These are phyloP conservation scores for Keiferia lycopersicella DNA, from an alignment of 2,888 invertebrate genomes.

Conservation along the genomic window DNA sequence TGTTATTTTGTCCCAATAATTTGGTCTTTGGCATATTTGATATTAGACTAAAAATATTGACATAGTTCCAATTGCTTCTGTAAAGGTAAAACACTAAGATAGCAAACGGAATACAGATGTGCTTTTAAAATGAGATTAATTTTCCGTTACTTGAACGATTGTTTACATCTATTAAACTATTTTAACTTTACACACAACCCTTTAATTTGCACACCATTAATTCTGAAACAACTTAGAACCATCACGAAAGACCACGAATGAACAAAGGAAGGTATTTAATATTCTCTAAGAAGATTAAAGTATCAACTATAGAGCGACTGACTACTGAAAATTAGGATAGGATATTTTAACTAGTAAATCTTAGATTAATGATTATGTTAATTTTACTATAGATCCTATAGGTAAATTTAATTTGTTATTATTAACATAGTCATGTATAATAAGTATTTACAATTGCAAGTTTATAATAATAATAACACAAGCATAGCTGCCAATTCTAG, in stretches of 20 bases:
- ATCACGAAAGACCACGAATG: constrained; percentile 46
- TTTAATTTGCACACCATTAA: constrained; percentile 80
- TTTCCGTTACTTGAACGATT: constrained; percentile 63
- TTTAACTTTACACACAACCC: constrained; percentile 81
- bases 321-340: constrained; percentile 74
- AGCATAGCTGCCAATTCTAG: constrained; percentile 67
- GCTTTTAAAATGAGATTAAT: constrained; percentile 49
- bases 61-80: constrained; percentile 56
- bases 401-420: constrained; percentile 75
- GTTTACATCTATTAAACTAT: constrained; percentile 76
- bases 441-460: constrained; percentile 68
- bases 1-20: constrained; percentile 74
- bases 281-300: constrained; percentile 61
- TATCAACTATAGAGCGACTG: constrained; percentile 67
- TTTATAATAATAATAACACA: constrained; percentile 54
- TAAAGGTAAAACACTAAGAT: constrained; percentile 45
- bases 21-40: constrained; percentile 76
- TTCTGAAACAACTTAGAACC: constrained; percentile 61
- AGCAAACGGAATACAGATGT: constrained; percentile 48
- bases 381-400: constrained; percentile 74
- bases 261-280: constrained; percentile 54
- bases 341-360: constrained; percentile 70
- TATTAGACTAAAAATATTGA: constrained; percentile 61
- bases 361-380: constrained; percentile 78
- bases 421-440: constrained; percentile 74